Evolutionary conservation across 2,113 vertebrate species (phyloP).

Genomic region (Onychostoma macrolepis): DNA sequence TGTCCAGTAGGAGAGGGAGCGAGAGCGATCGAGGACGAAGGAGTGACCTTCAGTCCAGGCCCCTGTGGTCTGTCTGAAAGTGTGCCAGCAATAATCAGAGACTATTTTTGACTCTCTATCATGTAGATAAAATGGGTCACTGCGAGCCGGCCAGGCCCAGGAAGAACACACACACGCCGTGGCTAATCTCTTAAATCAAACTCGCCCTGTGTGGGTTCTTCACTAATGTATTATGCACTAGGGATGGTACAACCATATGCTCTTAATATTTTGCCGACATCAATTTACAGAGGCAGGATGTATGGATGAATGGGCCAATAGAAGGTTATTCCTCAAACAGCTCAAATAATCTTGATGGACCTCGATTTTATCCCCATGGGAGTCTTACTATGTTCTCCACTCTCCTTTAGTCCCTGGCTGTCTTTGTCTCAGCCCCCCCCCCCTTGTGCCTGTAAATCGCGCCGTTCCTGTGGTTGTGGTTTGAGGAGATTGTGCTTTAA

Average conservation of each 20-base stretch:
- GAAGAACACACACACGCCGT: slow-evolving; percentile 29
- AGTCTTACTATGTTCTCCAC: not conserved
- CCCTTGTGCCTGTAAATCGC: slow-evolving; percentile 37
- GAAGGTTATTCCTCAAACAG: not conserved
- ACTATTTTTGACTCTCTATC: slow-evolving; percentile 59
- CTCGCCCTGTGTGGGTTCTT: slow-evolving; percentile 19
- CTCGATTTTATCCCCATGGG: not conserved
- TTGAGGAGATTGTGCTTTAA: slow-evolving; percentile 59
- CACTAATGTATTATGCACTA: slow-evolving; percentile 8
- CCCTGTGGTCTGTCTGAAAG: slow-evolving; percentile 49
- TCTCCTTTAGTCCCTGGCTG: not conserved
- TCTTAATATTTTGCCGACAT: not conserved
- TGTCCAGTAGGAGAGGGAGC: slow-evolving; percentile 28
- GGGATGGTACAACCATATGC: not conserved
- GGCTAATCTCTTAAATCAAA: slow-evolving; percentile 45
- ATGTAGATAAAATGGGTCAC: slow-evolving; percentile 56
- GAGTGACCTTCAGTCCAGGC: slow-evolving; percentile 54
- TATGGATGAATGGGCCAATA: not conserved
- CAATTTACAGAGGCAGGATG: not conserved
- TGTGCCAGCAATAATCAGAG: slow-evolving; percentile 58
- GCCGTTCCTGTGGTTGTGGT: slow-evolving; percentile 53
- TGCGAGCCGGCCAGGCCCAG: slow-evolving; percentile 1
- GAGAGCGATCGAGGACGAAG: slow-evolving; percentile 32
- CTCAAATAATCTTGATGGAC: not conserved
- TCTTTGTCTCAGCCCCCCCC: not conserved